Base-by-base conservation (phyloP, 2,888 invertebrate species). In the Cheilosia soror region DNA sequence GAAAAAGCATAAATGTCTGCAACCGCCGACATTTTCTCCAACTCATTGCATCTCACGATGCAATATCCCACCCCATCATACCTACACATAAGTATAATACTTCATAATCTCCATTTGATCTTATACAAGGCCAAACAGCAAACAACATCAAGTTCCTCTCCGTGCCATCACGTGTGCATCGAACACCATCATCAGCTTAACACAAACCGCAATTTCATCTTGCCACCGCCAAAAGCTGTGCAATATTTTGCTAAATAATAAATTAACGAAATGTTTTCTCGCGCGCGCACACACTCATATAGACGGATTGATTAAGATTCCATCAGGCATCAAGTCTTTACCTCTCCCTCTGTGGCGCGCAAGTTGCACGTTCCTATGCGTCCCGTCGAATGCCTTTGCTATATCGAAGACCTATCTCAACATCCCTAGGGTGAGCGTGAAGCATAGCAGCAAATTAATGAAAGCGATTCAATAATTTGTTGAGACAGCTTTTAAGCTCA, bases 381-480 rank as follows among this genome's bases (percentile, higher is more conserved):
- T 75, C 84, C 84, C 27, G 47, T 72, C 68, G 68, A 69, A 72
- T 73, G 73, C 44, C 68, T 57, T 31, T 57, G 60, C 60, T 66
- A 15, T 44, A 15, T 68, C 51, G 42, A 72, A 49, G 85, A 81
- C 85, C 85, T 85, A 85, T 85, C 85, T 85, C 85, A 85, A 85
- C 72, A 85, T 81, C 66, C 66, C 72, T n/a, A 71, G 73, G 80
- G 76, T 68, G 76, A 79, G 83, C 78, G 31, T 40, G 71, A 75
- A 60, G 58, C 13, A 49, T 53, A 40, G 44, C 58, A 69, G 76
- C 76, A 87, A 87, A 87, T 87, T 87, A 87, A 87, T 87, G 87
- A 87, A 82, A 87, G 81, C 85, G 68, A 82, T 87, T 87, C 87
- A 85, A 87, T 87, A 87, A 87, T 87, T 87, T 79, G 81, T 75